These are phyloP conservation scores for Brachyptera putata DNA, from an alignment of 2,888 invertebrate species.

Conservation along the genomic window DNA sequence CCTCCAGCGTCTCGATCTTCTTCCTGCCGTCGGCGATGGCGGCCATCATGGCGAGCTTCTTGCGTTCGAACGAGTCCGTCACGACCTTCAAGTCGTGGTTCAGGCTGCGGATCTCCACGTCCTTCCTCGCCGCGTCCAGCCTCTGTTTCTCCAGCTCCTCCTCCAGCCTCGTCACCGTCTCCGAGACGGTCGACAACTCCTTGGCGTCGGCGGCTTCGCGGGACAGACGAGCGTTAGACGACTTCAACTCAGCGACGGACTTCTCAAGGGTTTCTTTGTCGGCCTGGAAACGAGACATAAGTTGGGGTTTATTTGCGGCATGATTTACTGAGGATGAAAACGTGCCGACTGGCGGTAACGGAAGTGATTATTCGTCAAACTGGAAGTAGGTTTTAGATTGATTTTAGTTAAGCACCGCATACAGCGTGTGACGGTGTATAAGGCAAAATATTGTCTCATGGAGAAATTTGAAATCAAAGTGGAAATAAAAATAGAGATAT, in stretches of 20 bases:
- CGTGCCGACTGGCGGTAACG: too few species aligned
- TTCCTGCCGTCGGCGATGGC: slow-evolving; percentile 26
- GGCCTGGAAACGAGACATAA: too few species aligned
- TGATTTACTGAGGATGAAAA: too few species aligned
- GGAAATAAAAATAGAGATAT: too few species aligned
- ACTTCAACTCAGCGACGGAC: not conserved
- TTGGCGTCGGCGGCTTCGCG: slow-evolving; percentile 20
- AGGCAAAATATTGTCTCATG: too few species aligned
- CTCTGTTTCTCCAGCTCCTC: slow-evolving; percentile 16
- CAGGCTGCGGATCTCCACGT: not conserved
- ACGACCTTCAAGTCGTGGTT: slow-evolving; percentile 22
- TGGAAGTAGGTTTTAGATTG: too few species aligned
- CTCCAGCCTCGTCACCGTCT: not conserved
- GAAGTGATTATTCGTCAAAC: too few species aligned
- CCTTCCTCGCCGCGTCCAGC: not conserved
- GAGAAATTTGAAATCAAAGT: too few species aligned
- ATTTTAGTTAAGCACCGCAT: too few species aligned
- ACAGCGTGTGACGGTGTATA: too few species aligned
- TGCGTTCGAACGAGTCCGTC: slow-evolving; percentile 24
- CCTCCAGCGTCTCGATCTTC: slow-evolving; percentile 29
- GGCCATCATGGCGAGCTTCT: slow-evolving; percentile 24
- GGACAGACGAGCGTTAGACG: not conserved
- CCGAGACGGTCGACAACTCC: not conserved
- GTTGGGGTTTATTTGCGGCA: too few species aligned
- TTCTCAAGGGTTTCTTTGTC: slow-evolving; percentile 6